Evolutionary conservation across 2,797 vertebrate genomes (phyloP).

Genomic region (Morelia viridis): DNA sequence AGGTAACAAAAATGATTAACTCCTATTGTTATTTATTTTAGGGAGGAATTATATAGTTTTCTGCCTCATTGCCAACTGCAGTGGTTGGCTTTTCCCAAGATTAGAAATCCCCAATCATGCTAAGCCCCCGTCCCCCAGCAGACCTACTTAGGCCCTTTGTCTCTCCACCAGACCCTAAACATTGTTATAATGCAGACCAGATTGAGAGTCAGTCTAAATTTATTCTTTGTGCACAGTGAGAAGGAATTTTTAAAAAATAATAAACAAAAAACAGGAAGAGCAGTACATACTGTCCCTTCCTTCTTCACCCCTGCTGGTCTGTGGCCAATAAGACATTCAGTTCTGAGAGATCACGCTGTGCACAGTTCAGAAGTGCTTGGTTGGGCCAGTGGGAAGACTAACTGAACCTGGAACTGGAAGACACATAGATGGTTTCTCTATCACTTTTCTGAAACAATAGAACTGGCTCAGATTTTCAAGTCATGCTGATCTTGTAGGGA

Average conservation of each 20-base stretch:
- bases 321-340: background rate
- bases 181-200: background rate
- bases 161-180: background rate
- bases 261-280: background rate
- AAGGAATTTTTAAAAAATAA: background rate
- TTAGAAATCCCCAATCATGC: background rate
- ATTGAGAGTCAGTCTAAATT: background rate
- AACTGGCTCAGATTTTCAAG: background rate
- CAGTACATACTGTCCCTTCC: background rate
- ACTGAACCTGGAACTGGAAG: background rate
- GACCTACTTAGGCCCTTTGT: background rate
- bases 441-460: conserved; percentile 3
- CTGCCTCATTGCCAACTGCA: background rate
- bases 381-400: background rate
- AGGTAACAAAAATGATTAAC: background rate
- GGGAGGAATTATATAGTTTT: background rate
- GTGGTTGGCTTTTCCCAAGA: background rate
- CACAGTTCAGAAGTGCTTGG: background rate
- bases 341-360: background rate
- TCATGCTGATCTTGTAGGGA: background rate
- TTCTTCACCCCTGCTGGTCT: background rate
- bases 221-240: background rate
- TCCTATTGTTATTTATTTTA: background rate
- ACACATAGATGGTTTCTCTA: background rate
- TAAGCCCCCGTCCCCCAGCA: background rate